Conservation (phyloP, 2,113 vertebrate species). For the Solenodon paradoxus region DNA sequence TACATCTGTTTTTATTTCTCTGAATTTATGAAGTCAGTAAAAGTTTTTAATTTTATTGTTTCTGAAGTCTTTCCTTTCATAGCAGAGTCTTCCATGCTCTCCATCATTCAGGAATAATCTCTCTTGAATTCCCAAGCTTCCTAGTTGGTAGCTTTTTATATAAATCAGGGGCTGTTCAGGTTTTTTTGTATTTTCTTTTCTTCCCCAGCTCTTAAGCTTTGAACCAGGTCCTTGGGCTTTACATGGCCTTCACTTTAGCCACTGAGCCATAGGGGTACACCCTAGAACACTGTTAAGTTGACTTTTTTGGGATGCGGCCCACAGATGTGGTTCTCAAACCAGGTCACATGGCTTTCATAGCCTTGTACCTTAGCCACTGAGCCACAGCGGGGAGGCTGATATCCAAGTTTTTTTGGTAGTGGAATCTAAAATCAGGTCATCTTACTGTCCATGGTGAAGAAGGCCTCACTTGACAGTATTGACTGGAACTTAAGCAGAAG, state of each 20-base stretch:
- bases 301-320: too few relatives aligned
- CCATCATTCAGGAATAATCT: background rate
- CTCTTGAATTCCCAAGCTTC: background rate
- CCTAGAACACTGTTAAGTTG: too few relatives aligned
- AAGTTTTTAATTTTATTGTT: background rate
- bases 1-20: constrained; percentile 56
- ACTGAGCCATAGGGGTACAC: too few relatives aligned
- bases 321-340: too few relatives aligned
- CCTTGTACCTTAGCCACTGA: too few relatives aligned
- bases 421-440: background rate
- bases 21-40: background rate
- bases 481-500: background rate
- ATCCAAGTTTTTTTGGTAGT: background rate
- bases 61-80: background rate
- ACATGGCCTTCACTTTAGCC: too few relatives aligned
- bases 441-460: background rate
- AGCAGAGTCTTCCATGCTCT: background rate
- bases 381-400: too few relatives aligned
- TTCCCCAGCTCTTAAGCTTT: too few relatives aligned
- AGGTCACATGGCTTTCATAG: too few relatives aligned
- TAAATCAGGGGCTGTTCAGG: background rate
- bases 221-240: too few relatives aligned
- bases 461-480: background rate
- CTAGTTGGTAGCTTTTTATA: background rate
- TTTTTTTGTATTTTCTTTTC: too few relatives aligned